phyloP scores from a whole-genome alignment of 2,888 invertebrate species.

The Cheilosia grossa region DNA sequence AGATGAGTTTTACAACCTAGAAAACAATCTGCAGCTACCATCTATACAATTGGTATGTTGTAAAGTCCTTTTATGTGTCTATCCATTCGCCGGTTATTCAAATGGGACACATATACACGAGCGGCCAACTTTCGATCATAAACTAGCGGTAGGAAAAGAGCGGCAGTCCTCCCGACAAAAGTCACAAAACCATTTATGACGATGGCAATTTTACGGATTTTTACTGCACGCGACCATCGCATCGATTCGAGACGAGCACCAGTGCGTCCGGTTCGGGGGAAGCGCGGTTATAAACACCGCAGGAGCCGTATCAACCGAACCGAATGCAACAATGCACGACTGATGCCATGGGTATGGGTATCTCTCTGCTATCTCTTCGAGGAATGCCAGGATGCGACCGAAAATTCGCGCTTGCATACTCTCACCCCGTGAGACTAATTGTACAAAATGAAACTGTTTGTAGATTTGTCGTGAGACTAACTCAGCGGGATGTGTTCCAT shows the following conservation, averaged over 20 bases:
- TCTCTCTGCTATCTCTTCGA: slow-evolving; percentile 16
- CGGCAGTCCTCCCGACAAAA: slow-evolving; percentile 48
- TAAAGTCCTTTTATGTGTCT: slow-evolving; percentile 64
- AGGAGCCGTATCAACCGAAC: slow-evolving; percentile 66
- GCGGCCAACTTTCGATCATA: slow-evolving; percentile 60
- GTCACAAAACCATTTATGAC: slow-evolving; percentile 73
- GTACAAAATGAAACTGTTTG: slow-evolving; percentile 23
- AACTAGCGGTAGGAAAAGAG: slow-evolving; percentile 36
- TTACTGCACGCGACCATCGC: slow-evolving; percentile 70
- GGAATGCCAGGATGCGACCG: slow-evolving; percentile 55
- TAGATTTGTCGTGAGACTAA: slow-evolving; percentile 52
- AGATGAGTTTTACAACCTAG: slow-evolving; percentile 54
- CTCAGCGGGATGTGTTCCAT: slow-evolving; percentile 54
- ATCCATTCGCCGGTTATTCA: slow-evolving; percentile 55
- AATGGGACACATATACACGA: slow-evolving; percentile 47
- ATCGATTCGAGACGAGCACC: neutral
- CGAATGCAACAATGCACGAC: slow-evolving; percentile 60
- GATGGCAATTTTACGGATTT: slow-evolving; percentile 74
- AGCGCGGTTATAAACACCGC: slow-evolving; percentile 68
- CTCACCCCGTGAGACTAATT: slow-evolving; percentile 52
- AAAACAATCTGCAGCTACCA: slow-evolving; percentile 64
- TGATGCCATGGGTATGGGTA: neutral
- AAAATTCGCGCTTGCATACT: slow-evolving; percentile 53
- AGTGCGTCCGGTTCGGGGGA: slow-evolving; percentile 56
- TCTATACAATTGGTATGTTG: slow-evolving; percentile 58